These are phyloP conservation scores for Melangyna quadrimaculata DNA, from an alignment of 2,888 invertebrate genomes.

Conservation along the genomic window DNA sequence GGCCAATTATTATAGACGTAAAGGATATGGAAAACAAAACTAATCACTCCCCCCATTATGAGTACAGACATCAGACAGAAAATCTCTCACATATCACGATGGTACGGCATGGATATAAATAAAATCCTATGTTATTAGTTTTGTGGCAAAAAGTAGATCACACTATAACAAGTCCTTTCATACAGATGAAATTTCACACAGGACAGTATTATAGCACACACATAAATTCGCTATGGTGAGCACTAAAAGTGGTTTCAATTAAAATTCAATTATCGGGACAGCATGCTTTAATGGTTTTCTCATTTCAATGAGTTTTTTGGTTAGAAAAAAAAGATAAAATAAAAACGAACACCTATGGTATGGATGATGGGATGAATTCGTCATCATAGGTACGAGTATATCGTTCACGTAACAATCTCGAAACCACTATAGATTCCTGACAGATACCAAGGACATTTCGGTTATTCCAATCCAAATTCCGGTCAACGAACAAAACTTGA, in stretches of 20 bases:
- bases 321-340: not conserved
- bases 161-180: not conserved
- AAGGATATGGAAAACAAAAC: constrained; percentile 36
- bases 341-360: not conserved
- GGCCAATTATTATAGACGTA: not conserved
- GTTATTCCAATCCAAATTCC: constrained; percentile 56
- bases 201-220: not conserved
- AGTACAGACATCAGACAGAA: not conserved
- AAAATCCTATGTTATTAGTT: constrained; percentile 13
- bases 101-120: not conserved
- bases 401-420: constrained; percentile 38
- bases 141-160: not conserved
- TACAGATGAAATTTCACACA: not conserved
- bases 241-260: constrained; percentile 44
- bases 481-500: constrained; percentile 57
- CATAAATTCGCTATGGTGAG: not conserved
- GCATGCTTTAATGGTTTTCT: constrained; percentile 41
- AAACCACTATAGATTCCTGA: constrained; percentile 43
- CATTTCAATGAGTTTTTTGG: constrained; percentile 3
- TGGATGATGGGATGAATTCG: constrained; percentile 26
- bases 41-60: constrained; percentile 2
- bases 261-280: constrained; percentile 50
- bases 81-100: not conserved
- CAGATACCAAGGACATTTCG: constrained; percentile 54
- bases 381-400: not conserved